Base-by-base conservation (phyloP, 2,888 invertebrate genomes). In the Hirudinaria manillensis region DNA sequence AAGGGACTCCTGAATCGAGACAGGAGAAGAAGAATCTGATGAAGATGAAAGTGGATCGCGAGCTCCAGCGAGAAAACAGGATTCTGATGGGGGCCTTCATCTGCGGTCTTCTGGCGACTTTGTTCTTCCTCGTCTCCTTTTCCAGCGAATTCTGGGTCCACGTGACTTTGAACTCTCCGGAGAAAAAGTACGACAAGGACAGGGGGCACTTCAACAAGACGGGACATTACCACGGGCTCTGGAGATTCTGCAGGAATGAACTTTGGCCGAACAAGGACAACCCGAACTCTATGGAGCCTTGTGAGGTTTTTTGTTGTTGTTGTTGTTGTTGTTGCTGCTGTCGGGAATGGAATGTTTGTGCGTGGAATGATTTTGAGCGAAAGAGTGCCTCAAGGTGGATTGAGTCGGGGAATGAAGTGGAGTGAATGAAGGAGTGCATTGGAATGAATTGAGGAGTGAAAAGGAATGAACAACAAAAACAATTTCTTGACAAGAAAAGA, bases 211-310 rank as follows among this genome's bases (percentile, higher is more conserved):
- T 67, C 65, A 51, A 53, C 38, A 76, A 76, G 65, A 36, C 65
- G 3, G 77, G 75, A 4, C 77, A 77, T 51, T 68, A 77, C 45
- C 75, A 75, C 29, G 77, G 77, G 10, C 73, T 77, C 29, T 77
- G 77, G 77, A 75, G 61, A 56, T 77, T 77, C 65, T 77, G 77
- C 34, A 56, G 77, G 34, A 16, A 70, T 32, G 76, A 76, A 34
- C 21, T 56, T 16, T 75, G 75, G 75, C 71, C 71, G 36, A n/a
- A 24, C 21, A 27, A 73, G 29, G 38, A 65, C 24, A 27, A 65
- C 10, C 61, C 61, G 1, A 61, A 61, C 61, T 16, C 13, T 13
- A 61, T n/a, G 2, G 61, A 61, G 21, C 61, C 61, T 21, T 61
- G 61, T 61, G 61, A 61, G 61, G 3, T 45, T 45, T 45, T n/a